These are phyloP conservation scores for Tryphoninae sp. DNA, from an alignment of 2,888 invertebrate genomes.

Conservation along the genomic window DNA sequence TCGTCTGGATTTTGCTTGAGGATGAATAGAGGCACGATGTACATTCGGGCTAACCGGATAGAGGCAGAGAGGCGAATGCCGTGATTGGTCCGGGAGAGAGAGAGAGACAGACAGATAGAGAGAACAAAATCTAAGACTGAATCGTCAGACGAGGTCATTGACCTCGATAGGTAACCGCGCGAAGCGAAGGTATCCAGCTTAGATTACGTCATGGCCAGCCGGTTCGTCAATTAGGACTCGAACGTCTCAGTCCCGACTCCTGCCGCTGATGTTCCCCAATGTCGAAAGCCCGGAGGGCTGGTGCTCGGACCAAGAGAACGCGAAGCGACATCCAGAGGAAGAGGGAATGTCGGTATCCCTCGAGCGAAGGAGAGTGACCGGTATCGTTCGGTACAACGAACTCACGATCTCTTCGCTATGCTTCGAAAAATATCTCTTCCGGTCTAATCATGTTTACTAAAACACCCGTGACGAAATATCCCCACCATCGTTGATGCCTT, in stretches of 20 bases:
- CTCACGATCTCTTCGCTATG: background rate
- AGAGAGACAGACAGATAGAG: constrained; percentile 41
- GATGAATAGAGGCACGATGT: constrained; percentile 38
- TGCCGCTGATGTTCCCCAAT: constrained; percentile 16
- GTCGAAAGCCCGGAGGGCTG: constrained; percentile 46
- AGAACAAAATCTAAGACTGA: constrained; percentile 65
- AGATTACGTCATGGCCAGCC: constrained; percentile 72
- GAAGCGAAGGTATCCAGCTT: constrained; percentile 68
- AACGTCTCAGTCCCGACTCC: constrained; percentile 32
- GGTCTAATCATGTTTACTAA: too few relatives aligned
- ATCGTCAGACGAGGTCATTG: constrained; percentile 71
- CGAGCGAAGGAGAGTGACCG: background rate
- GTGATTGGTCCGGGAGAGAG: background rate
- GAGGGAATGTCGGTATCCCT: constrained; percentile 22
- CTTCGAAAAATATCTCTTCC: too few relatives aligned
- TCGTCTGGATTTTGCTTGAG: constrained; percentile 53
- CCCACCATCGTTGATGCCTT: too few relatives aligned
- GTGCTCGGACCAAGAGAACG: constrained; percentile 4
- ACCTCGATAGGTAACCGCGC: constrained; percentile 65
- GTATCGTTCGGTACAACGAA: constrained; percentile 11
- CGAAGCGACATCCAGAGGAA: constrained; percentile 9
- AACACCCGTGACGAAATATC: too few relatives aligned
- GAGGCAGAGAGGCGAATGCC: constrained; percentile 37
- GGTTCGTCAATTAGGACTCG: constrained; percentile 62
- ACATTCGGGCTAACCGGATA: constrained; percentile 33